Percentiles rank a stretch among this genome's conserved stretches.
These are phyloP conservation scores for Eupithecia inturbata DNA, from an alignment of 2,888 invertebrate species.

Conservation along the genomic window DNA sequence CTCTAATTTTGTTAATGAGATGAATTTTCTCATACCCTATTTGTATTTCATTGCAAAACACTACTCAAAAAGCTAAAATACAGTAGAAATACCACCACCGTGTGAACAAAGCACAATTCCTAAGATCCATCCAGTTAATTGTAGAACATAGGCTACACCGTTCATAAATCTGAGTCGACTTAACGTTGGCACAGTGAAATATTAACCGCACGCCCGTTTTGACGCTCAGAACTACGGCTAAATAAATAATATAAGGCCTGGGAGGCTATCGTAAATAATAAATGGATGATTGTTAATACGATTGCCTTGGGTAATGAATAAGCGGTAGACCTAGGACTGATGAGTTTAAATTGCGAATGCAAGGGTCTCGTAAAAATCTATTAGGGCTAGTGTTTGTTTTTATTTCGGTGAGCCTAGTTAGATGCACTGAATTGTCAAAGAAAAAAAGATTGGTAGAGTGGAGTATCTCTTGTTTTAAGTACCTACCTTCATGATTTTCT, in stretches of 20 bases:
- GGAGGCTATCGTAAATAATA: slow-evolving; percentile 53
- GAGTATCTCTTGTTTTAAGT: neutral
- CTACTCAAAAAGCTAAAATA: neutral
- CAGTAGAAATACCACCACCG: slow-evolving; percentile 7
- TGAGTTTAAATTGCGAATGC: slow-evolving; percentile 15
- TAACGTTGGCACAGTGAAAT: slow-evolving; percentile 79
- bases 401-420: neutral
- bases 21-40: neutral
- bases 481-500: neutral
- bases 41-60: neutral
- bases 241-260: slow-evolving; percentile 71
- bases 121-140: slow-evolving; percentile 68
- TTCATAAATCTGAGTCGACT: slow-evolving; percentile 80
- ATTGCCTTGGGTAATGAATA: slow-evolving; percentile 38
- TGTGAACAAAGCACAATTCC: slow-evolving; percentile 18
- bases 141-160: slow-evolving; percentile 75
- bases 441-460: neutral
- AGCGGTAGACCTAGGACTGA: slow-evolving; percentile 23
- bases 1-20: neutral
- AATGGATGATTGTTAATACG: slow-evolving; percentile 38
- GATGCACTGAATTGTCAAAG: neutral
- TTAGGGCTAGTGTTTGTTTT: slow-evolving; percentile 15
- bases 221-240: slow-evolving; percentile 68
- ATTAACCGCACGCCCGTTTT: slow-evolving; percentile 79
- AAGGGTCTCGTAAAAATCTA: slow-evolving; percentile 31